Base-by-base conservation (phyloP, 1,140 invertebrate species). In the Diprion similis region DNA sequence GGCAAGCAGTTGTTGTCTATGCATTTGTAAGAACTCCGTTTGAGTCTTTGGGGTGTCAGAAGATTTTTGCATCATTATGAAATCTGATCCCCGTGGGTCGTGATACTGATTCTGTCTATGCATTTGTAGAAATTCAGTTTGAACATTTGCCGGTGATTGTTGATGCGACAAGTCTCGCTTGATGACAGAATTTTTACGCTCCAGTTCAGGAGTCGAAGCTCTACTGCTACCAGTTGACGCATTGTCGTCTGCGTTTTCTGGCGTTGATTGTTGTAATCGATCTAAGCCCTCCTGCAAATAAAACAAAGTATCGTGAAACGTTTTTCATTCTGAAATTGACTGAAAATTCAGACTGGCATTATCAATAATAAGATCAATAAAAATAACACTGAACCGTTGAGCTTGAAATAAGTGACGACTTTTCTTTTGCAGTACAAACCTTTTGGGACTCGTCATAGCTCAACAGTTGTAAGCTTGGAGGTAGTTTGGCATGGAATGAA, bases 401-500 rank as follows among this genome's bases (percentile, higher is more conserved):
- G 68, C 45, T 47, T 71, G 46, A 11, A 47, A 67, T 24, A 74
- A 75, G 71, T 45, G 10, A 37, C 59, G 46, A 46, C 8, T n/a
- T 19, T 0, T 46, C 8, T 68, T 19, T 69, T 68, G 45, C 6
- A 68, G 45, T 47, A 45, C 74, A 24, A 76, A 80, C 81, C 75
- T 87, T 88, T 66, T 88, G 85, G 0, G 85, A 85, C 75, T 92
- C 90, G 76, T 95, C 94, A 83, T 96, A 96, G 79, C 95, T 95
- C 46, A 96, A 89, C 1, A 98, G 89, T 86, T 98, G 97, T 85
- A 96, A 89, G 81, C 93, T 95, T 8, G 97, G 97, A 24, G 96
- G 95, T 74, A 98, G 88, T 79, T 92, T 91, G n/a, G 98, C 97
- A 85, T 98, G 96, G 90, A 98, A 98, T 48, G 92, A 92, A 76